Evolutionary conservation across 35 echinoderm and acorn worm genomes (phyloP).

Genomic region (Amphiura filiformis): DNA sequence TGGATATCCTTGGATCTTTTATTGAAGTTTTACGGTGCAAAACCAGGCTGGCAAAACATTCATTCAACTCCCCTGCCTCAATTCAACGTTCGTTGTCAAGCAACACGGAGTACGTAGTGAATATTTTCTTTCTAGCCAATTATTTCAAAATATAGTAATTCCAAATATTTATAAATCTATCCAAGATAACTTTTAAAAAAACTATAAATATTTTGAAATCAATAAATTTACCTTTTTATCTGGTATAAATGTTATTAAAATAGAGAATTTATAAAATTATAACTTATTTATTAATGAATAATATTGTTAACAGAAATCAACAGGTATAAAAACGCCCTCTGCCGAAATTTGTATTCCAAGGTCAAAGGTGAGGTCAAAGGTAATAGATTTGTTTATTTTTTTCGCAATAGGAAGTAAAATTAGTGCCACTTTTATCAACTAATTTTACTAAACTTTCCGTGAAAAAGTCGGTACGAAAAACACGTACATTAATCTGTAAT

Average conservation of each 20-base stretch:
- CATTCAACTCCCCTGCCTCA: too few relatives aligned
- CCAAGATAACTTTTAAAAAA: not conserved
- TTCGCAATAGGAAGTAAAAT: not conserved
- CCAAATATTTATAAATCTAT: not conserved
- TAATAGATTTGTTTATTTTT: not conserved
- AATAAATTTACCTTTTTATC: not conserved
- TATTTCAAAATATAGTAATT: not conserved
- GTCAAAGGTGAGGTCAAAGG: not conserved
- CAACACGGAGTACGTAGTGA: not conserved
- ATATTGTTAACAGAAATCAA: too few relatives aligned
- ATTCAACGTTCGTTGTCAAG: not conserved
- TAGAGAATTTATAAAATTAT: not conserved
- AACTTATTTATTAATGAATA: not conserved
- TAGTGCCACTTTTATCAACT: not conserved
- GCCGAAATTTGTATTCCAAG: too few relatives aligned
- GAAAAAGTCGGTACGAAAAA: not conserved
- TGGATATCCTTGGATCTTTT: too few relatives aligned
- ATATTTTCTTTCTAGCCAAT: not conserved
- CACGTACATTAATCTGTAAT: not conserved
- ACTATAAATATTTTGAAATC: not conserved
- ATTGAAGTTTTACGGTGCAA: too few relatives aligned
- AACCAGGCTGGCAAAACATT: too few relatives aligned
- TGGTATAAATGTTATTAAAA: not conserved
- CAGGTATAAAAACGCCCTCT: too few relatives aligned
- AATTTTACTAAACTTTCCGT: not conserved